Conservation (phyloP, 1,140 invertebrate species). For the Plectus sambesii region DNA sequence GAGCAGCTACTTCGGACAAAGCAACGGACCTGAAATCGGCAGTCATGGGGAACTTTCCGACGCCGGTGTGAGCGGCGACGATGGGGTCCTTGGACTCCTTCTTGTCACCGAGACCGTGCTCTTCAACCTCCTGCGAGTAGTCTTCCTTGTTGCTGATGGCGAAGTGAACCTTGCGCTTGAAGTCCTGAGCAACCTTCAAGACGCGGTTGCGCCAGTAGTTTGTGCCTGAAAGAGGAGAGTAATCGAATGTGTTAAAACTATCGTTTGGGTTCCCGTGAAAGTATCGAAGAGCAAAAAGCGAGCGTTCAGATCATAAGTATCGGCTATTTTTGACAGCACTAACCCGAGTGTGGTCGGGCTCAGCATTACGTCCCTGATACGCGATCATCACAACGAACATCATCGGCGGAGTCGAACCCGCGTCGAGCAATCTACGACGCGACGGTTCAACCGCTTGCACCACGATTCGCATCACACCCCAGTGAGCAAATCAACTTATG, state of each 20-base stretch:
- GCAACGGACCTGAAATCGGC: conserved; percentile 84
- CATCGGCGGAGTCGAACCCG: no score
- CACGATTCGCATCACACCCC: conserved; percentile 5
- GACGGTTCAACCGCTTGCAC: no score
- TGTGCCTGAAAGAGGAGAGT: conserved; percentile 56
- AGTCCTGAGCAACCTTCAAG: conserved; percentile 81
- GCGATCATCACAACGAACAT: no score
- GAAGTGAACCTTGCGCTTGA: conserved; percentile 65
- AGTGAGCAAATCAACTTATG: conserved; percentile 2
- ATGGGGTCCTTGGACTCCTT: conserved; percentile 77
- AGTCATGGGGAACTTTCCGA: conserved; percentile 77
- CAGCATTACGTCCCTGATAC: neutral
- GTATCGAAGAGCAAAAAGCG: no score
- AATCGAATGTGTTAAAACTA: neutral
- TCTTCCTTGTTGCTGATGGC: conserved; percentile 81
- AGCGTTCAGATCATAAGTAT: no score
- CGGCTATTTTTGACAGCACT: no score
- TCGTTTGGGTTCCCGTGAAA: no score
- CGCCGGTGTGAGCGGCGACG: conserved; percentile 64
- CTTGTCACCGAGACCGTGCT: conserved; percentile 73
- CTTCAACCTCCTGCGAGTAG: conserved; percentile 81
- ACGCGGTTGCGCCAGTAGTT: conserved; percentile 98
- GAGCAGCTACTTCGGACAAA: conserved; percentile 46
- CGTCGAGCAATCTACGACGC: no score
- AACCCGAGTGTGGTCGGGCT: neutral